Conservation (phyloP, 2,888 invertebrate species). For the Troilus luridus region DNA sequence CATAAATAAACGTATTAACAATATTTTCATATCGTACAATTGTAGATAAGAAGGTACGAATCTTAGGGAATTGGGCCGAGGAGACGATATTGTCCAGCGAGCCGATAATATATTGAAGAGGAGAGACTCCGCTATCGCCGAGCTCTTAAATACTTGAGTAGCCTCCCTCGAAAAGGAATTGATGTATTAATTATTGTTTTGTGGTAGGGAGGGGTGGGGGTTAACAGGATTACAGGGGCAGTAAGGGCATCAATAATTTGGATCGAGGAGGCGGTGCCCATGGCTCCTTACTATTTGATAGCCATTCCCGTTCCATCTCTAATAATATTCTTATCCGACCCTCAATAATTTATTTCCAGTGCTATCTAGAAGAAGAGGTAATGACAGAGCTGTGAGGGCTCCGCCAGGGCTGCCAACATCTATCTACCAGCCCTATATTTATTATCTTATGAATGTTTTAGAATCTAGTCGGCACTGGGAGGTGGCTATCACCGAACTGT, state of each 20-base stretch:
- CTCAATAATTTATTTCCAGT: neutral
- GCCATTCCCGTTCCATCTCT: neutral
- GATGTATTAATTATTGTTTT: slow-evolving; percentile 49
- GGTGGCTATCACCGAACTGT: neutral
- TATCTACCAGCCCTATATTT: neutral
- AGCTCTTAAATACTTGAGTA: neutral
- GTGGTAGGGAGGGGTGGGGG: neutral
- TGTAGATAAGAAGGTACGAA: neutral
- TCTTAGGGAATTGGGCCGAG: neutral
- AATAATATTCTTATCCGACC: neutral
- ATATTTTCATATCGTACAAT: neutral
- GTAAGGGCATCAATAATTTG: slow-evolving; percentile 16
- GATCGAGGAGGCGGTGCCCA: neutral
- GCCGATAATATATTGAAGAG: slow-evolving; percentile 1
- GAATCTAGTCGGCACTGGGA: neutral
- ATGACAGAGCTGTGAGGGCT: slow-evolving; percentile 5
- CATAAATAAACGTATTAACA: too few relatives aligned
- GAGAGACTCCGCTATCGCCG: neutral
- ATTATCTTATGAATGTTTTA: neutral
- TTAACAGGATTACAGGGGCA: slow-evolving; percentile 46
- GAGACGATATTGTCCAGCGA: neutral
- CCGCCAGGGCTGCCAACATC: slow-evolving; percentile 19
- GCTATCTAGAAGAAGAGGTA: slow-evolving; percentile 2
- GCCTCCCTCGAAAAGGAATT: slow-evolving; percentile 9
- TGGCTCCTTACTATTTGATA: slow-evolving; percentile 18